Base-by-base conservation (phyloP, 2,888 invertebrate genomes). In the Altica lythri region DNA sequence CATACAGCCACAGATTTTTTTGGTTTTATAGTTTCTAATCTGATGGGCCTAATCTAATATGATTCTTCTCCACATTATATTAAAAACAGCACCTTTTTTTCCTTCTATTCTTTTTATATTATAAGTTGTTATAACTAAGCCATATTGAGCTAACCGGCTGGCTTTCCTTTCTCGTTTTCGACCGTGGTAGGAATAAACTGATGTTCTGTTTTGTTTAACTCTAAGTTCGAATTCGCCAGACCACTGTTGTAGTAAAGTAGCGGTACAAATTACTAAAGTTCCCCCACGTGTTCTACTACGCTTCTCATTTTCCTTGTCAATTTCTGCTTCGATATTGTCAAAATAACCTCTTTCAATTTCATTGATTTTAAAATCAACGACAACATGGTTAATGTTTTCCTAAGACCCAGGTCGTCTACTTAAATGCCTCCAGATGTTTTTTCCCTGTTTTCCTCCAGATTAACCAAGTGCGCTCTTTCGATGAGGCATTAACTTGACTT, bases 1-100 rank as follows among this genome's bases (percentile, higher is more conserved):
- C 87, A 88, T 4, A 88, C 88, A 0, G 90, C 88, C 56, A 79
- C 72, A 0, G 92, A 86, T 0, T 88, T 86, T 60, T 84, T 80
- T 5, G 89, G 84, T 76, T n/a, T 92, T 93, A 72, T 89, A 83
- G 78, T 97, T 97, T 63, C 95, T 86, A 5, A 97, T 89, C 30
- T 85, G 83, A 76, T 98, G 97, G 0, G 92, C 97, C 78, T 98
- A 97, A 77, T 98, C 97, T 14, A 98, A 79, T 55, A 97, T 88
- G 2, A 95, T 82, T 43, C 97, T 82, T 0, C 86, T 81, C 95
- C 96, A 98, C 6, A 80, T 80, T 2, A 97, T 81, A 34, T 83
- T 79, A 72, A 83, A 83, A 14, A 92, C 67, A 0, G 84, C 81
- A 1, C 86, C 84, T 27, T 77, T 77, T 65, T 82, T 68, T 22